Evolutionary conservation across 1,140 invertebrate genomes (phyloP).

Genomic region (Cylas formicarius): DNA sequence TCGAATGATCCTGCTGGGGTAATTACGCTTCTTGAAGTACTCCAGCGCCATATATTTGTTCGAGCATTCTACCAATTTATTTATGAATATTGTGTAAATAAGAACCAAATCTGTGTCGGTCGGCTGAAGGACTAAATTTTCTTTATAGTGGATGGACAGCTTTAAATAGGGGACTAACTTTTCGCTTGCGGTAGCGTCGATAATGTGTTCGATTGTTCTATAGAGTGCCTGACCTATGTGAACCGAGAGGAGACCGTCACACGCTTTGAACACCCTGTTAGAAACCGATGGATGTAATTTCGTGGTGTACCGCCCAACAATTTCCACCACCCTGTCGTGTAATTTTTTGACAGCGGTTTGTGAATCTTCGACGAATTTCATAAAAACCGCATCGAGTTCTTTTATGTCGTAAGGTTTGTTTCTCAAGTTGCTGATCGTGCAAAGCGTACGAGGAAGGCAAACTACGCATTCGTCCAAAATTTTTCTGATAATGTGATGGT

Average conservation of each 20-base stretch:
- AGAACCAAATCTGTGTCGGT: constrained; percentile 42
- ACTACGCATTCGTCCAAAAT: constrained; percentile 50
- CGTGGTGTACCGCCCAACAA: constrained; percentile 40
- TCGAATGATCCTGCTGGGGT: constrained; percentile 15
- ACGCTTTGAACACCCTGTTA: constrained; percentile 32
- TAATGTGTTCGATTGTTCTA: constrained; percentile 47
- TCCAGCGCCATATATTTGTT: constrained; percentile 47
- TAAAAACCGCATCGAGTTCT: constrained; percentile 43
- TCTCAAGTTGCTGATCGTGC: constrained; percentile 49
- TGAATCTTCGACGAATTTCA: constrained; percentile 43
- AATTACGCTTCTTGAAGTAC: constrained; percentile 18
- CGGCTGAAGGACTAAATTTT: constrained; percentile 45
- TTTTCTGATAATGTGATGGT: constrained; percentile 55
- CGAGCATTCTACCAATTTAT: constrained; percentile 42
- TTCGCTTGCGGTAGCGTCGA: constrained; percentile 41
- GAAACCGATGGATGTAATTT: constrained; percentile 33
- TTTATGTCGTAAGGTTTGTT: constrained; percentile 41
- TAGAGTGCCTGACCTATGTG: constrained; percentile 47
- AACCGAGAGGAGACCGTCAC: constrained; percentile 45
- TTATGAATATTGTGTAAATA: constrained; percentile 43
- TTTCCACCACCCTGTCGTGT: constrained; percentile 36
- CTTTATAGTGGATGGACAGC: constrained; percentile 45
- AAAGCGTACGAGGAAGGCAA: constrained; percentile 48
- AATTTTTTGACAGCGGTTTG: constrained; percentile 45
- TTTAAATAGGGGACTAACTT: constrained; percentile 46